These are phyloP conservation scores for Cyanocitta stelleri DNA, from an alignment of 2,113 vertebrate species.

Conservation along the genomic window DNA sequence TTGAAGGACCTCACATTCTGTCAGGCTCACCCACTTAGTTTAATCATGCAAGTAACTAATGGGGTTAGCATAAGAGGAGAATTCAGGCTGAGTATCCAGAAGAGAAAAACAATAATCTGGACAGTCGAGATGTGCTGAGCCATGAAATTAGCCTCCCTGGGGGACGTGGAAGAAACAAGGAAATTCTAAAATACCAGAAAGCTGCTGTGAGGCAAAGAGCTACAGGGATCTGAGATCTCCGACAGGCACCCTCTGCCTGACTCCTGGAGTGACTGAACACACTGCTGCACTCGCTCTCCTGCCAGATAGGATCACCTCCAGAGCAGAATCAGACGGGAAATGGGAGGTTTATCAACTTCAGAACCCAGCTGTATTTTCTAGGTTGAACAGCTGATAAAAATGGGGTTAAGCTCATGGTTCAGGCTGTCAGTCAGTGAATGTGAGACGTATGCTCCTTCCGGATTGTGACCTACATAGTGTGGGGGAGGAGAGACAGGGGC, in stretches of 20 bases:
- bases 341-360: background rate
- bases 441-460: background rate
- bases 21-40: constrained; percentile 1
- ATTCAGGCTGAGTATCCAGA: constrained; percentile 22
- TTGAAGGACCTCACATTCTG: constrained; percentile 6
- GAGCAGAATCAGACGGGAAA: background rate
- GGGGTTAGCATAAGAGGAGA: background rate
- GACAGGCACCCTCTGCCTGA: background rate
- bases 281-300: background rate
- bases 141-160: constrained; percentile 34
- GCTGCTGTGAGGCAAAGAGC: background rate
- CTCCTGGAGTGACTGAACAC: background rate
- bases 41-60: constrained; percentile 37
- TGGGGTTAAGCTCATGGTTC: background rate
- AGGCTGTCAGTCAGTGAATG: background rate
- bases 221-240: background rate
- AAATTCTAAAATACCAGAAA: background rate
- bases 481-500: background rate
- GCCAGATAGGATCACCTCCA: background rate
- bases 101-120: constrained; percentile 34
- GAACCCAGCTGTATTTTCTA: background rate
- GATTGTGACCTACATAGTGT: background rate
- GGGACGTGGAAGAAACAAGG: background rate
- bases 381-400: constrained; percentile 17
- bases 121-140: background rate